Evolutionary conservation across 1,140 invertebrate genomes (phyloP), one percentile per base, ranked within the genome.

Genomic region (Drosophila ogumai): DNA sequence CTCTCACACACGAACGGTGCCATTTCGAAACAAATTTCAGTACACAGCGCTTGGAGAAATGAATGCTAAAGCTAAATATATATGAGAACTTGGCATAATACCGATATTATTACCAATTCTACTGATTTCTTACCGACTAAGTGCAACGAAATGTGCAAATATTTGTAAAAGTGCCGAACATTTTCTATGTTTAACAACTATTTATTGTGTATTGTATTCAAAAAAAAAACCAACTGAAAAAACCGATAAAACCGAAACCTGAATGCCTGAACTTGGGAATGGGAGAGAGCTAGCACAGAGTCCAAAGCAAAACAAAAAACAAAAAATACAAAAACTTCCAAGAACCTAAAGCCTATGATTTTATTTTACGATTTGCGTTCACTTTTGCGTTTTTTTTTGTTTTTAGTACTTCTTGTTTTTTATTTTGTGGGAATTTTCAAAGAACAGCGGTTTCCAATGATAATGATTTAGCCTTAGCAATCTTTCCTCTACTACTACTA

Each of bases 251-350:
- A 84, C 61, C 59, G 75, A 77, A 82, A 81, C 79, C 82, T 88
- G 32, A 54, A 54, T 55, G 82, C 82, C 90, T 91, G 91, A 91
- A 92, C 91, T 92, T 92, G 91, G 91, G 91, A 92, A 90, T 91
- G 88, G 91, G 91, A 92, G 91, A 92, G 91, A 92, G 91, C 91
- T 92, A 91, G 91, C 87, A 92, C 84, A 92, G 87, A 92, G 85
- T 92, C 81, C 85, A 90, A 43, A 73, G 43, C 85, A 90, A 43
- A 73, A 47, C 59, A 47, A 58, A 90, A 43, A 73, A 47, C 59
- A 47, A 58, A 80, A 17, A 54, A 68, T 22, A 68, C 74, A 52
- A 69, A 72, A 86, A 85, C 56, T 64, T 55, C 22, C 40, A 76
- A 77, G 49, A 82, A 73, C 57, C 54, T 79, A 17, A 65, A 61